Base-by-base conservation (phyloP, 2,888 invertebrate species). In the Asteroscopus sphinx region DNA sequence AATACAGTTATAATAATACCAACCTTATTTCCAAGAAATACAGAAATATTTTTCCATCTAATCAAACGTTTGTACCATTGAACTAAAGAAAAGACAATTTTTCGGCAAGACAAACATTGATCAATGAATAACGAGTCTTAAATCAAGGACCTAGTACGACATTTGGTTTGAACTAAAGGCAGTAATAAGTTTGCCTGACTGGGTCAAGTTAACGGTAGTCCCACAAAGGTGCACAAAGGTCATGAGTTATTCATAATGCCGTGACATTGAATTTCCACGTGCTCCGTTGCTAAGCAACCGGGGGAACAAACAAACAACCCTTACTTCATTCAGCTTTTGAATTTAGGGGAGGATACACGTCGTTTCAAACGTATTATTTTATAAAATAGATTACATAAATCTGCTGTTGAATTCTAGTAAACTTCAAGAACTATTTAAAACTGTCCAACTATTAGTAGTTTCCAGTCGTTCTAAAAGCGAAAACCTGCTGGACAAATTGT, bases 211-310 rank as follows among this genome's bases (percentile, higher is more conserved):
- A 81, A 64, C 80, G 61, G 78, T 74, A 75, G 53, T 71, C 60
- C 67, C 53, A 21, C 33, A 54, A 79, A 87, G 88, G 88, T 89
- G 66, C 53, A 21, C 33, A 54, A 79, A 87, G 88, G 88, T 89
- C 87, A 83, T 85, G 82, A 77, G 62, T 86, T 85, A 86, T 87
- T 86, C 85, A 87, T 84, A 72, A 73, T 68, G 79, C 80, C 82
- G 73, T 91, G 91, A 89, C 91, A 88, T 90, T 91, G 89, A 76
- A 62, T 36, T 57, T 62, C 83, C 89, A 91, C 88, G 88, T 92
- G 92, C 51, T 69, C 13, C 30, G 90, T 90, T 85, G 84, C 91
- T 75, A 79, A 63, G 89, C 83, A 77, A 90, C 88, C 16, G 25
- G 26, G 33, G 49, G 40, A 54, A 60, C 86, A 85, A 85, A 89